Conservation (phyloP, 2,888 invertebrate genomes). For the Chrysolina haemoptera region DNA sequence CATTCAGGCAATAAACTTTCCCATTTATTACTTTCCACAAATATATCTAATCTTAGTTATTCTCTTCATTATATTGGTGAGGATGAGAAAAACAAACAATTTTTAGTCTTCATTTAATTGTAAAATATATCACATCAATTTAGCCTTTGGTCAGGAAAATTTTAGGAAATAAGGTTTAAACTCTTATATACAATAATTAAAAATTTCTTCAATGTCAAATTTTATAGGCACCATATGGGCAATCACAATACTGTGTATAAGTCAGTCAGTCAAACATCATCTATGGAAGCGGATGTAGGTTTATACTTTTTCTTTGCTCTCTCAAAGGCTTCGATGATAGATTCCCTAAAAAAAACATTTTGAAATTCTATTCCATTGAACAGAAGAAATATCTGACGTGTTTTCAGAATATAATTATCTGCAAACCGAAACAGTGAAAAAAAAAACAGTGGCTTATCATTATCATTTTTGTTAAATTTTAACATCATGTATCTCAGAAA, state of each 20-base stretch:
- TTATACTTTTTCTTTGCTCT: conserved; percentile 73
- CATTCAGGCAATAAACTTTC: too few relatives aligned
- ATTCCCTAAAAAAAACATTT: conserved; percentile 73
- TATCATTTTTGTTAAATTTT: too few relatives aligned
- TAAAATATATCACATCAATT: conserved; percentile 35
- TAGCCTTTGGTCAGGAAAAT: conserved; percentile 22
- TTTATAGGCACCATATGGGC: conserved; percentile 6
- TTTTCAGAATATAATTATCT: too few relatives aligned
- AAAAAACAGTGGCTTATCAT: too few relatives aligned
- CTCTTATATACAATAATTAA: conserved; percentile 28
- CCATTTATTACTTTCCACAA: too few relatives aligned
- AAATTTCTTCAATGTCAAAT: conserved; percentile 25
- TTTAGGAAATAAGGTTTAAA: neutral
- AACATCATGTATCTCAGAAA: too few relatives aligned
- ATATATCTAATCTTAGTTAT: too few relatives aligned
- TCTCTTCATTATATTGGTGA: too few relatives aligned
- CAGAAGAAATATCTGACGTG: too few relatives aligned
- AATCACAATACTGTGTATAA: conserved; percentile 28
- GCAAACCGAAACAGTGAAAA: too few relatives aligned
- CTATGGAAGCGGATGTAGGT: conserved; percentile 54
- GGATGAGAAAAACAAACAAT: neutral
- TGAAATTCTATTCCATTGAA: neutral
- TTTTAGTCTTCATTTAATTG: conserved; percentile 23
- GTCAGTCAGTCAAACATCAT: conserved; percentile 48
- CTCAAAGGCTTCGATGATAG: conserved; percentile 84